Base-by-base conservation (phyloP, 2,797 vertebrate genomes). In the Rousettus madagascariensis region DNA sequence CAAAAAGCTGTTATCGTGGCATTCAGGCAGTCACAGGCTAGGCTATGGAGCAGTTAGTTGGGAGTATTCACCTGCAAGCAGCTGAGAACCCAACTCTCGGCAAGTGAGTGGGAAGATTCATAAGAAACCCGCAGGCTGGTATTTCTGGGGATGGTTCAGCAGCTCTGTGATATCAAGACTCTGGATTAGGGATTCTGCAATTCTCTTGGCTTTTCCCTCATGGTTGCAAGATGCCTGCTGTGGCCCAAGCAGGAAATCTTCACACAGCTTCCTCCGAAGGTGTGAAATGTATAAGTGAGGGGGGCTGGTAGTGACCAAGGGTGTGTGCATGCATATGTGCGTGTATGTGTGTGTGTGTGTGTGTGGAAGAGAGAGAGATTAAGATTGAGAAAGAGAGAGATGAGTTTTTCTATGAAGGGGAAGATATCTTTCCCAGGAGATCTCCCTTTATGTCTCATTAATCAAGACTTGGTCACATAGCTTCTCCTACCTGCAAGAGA, bases 181-280 rank as follows among this genome's bases (percentile, higher is more conserved):
- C 69, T 75, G 75, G 20, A 11, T 4, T n/a, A 57, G 28, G 10
- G 24, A 43, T 65, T 87, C 57, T 72, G 3, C 2, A 78, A 0
- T 59, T 78, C 51, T 83, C n/a, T 43, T 82, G 43, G 26, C 30
- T 85, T 93, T 93, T 46, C 20, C 19, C 41, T 57, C 24, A 38
- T 78, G 46, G 26, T 61, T 93, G 24, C 59, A 88, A 93, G 79
- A 88, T 88, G 57, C 49, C 30, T 85, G 72, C 87, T 79, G 26
- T 41, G 57, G 28, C 9, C 11, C 5, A 43, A 84, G 49, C 36
- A 63, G 43, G 36, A 75, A 86, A 55, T 38, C 49, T 38, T 90
- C 61, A 75, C 11, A 46, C 1, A 41, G 51, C 51, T 66, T 8
- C 19, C 46, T 65, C 8, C 1, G 17, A 79, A 89, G 57, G 1